Conservation (phyloP, 2,888 invertebrate genomes). For the Troilus luridus region DNA sequence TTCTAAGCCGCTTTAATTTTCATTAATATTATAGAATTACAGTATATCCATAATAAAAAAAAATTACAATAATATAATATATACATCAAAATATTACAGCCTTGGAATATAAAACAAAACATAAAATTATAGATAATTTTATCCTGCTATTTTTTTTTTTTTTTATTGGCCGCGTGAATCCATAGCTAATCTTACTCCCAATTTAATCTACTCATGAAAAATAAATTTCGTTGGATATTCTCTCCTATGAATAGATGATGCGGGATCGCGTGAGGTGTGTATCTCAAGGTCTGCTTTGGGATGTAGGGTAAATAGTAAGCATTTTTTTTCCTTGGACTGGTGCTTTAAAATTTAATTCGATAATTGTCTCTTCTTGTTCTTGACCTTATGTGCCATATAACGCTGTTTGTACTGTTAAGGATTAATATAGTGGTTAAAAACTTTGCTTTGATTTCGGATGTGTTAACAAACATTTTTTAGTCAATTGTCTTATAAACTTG, state of each 20-base stretch:
- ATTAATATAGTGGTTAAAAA: background rate
- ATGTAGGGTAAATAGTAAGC: background rate
- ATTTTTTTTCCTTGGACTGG: background rate
- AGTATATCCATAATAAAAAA: too few relatives aligned
- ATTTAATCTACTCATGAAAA: conserved; percentile 1
- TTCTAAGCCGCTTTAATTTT: too few relatives aligned
- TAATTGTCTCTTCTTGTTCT: background rate
- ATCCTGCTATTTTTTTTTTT: background rate
- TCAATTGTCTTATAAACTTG: too few relatives aligned
- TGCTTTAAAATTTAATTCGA: background rate
- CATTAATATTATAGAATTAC: too few relatives aligned
- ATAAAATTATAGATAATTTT: background rate
- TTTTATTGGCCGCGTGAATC: background rate
- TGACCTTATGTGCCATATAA: background rate
- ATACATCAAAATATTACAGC: too few relatives aligned
- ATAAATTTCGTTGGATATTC: conserved; percentile 9
- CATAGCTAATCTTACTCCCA: conserved; percentile 20
- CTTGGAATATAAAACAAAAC: too few relatives aligned
- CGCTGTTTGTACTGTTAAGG: background rate
- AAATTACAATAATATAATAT: too few relatives aligned
- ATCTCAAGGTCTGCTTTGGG: background rate
- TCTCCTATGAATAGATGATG: background rate
- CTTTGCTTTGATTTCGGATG: too few relatives aligned
- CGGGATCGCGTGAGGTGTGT: background rate
- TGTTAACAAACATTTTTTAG: too few relatives aligned